Base-by-base conservation (phyloP, 2,888 invertebrate species). In the Hemistola chrysoprasaria region DNA sequence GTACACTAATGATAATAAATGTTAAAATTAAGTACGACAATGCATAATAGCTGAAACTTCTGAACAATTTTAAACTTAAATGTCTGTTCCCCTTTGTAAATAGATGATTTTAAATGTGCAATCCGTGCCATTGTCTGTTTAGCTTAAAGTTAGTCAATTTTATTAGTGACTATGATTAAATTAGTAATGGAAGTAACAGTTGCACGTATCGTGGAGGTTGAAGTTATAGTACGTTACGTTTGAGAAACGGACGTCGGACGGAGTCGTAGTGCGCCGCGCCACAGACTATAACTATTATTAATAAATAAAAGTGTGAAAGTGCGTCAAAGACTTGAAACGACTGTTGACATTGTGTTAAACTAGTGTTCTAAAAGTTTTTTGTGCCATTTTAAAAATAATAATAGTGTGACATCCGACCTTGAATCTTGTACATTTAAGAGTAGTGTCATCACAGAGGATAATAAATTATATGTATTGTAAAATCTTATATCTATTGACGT, bases 361-460 rank as follows among this genome's bases (percentile, higher is more conserved):
- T 54, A 88, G 88, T 87, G 87, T 86, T 86, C 76, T 81, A 85
- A 85, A 84, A 76, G 81, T 85, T 71, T 86, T 87, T 88, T 88
- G 88, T 88, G 88, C 88, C 88, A 88, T 88, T 87, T 86, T 78
- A 86, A 86, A 78, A 81, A 74, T 81, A 81, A 81, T 80, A 71
- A 71, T 78, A 86, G 86, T 80, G 85, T 81, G 88, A 88, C 88
- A 88, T 88, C 88, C 88, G 86, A 86, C 86, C 88, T 87, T 83
- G 85, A 86, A 85, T 86, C 83, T 86, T 85, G 82, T 83, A 78
- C 76, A 73, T 70, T 79, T 83, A 78, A 77, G 69, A 61, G 77
- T 87, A 86, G 82, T 74, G 72, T 78, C 82, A 85, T 84, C 86
- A 84, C 88, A 77, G 74, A 83, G 71, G 78, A 83, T 83, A 84